phyloP scores from a whole-genome alignment of 2,113 vertebrate species.

The Pteronura brasiliensis region DNA sequence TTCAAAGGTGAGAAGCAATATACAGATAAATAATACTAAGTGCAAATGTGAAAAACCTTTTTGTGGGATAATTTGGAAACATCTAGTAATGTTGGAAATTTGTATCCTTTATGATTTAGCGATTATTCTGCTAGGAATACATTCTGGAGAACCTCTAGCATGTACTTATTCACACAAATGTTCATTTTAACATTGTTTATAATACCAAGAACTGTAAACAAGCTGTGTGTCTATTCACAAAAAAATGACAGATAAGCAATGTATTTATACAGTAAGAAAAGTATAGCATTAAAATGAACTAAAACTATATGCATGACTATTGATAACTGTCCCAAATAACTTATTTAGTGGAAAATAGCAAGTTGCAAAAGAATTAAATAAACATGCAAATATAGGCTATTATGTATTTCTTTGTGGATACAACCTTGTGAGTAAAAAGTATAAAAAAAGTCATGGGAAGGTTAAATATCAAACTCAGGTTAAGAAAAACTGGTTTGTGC shows the following conservation, averaged over 20 bases:
- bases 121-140: not conserved
- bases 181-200: not conserved
- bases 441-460: not conserved
- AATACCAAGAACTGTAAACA: not conserved
- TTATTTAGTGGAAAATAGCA: not conserved
- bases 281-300: not conserved
- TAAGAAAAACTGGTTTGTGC: not conserved
- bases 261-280: not conserved
- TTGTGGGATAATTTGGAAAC: not conserved
- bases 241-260: not conserved
- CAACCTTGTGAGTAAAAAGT: accelerated
- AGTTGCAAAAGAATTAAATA: not conserved
- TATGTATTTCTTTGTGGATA: not conserved
- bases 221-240: not conserved
- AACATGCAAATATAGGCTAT: not conserved
- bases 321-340: not conserved
- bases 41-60: not conserved
- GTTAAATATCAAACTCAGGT: not conserved
- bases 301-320: not conserved
- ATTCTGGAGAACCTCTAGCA: not conserved
- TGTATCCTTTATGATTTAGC: not conserved
- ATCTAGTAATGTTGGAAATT: not conserved
- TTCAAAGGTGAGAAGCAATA: not conserved
- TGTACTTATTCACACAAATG: not conserved
- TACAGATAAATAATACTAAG: not conserved